Conservation (phyloP, 2,113 vertebrate genomes). For the Tenebrosternarchus preto region DNA sequence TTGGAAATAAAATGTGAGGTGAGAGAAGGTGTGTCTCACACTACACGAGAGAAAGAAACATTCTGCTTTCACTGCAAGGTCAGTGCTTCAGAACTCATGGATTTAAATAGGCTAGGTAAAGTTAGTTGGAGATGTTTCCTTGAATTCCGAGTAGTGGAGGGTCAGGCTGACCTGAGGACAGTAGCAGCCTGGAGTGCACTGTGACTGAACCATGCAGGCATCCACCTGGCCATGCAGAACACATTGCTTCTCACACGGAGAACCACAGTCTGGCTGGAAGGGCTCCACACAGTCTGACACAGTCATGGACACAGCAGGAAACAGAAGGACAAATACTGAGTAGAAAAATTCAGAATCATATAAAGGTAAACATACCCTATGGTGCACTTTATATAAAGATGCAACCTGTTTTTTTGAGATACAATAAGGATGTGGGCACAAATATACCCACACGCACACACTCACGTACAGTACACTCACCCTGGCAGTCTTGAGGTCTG, state of each 20-base stretch:
- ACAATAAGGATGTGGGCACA: background rate
- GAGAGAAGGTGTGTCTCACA: background rate
- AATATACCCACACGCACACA: background rate
- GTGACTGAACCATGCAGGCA: constrained; percentile 66
- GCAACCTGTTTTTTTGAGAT: background rate
- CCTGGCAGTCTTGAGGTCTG: constrained; percentile 67
- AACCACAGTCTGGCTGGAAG: constrained; percentile 76
- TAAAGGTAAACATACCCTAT: background rate
- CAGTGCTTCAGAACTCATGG: background rate
- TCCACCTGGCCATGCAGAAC: constrained; percentile 60
- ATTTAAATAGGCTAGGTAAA: background rate
- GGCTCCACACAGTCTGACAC: constrained; percentile 71
- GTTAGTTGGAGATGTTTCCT: background rate
- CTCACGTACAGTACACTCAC: constrained; percentile 58
- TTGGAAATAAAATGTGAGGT: constrained; percentile 6
- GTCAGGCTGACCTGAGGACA: constrained; percentile 77
- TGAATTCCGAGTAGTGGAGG: background rate
- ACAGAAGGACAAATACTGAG: background rate
- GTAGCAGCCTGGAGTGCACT: constrained; percentile 84
- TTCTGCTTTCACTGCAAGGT: background rate
- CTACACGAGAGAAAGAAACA: too few relatives aligned
- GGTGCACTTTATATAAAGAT: background rate
- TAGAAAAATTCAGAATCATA: too few relatives aligned
- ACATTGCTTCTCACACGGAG: constrained; percentile 81
- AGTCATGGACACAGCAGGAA: background rate